These are phyloP conservation scores for Nasonia oneida DNA, from an alignment of 2,888 invertebrate species.

Conservation along the genomic window DNA sequence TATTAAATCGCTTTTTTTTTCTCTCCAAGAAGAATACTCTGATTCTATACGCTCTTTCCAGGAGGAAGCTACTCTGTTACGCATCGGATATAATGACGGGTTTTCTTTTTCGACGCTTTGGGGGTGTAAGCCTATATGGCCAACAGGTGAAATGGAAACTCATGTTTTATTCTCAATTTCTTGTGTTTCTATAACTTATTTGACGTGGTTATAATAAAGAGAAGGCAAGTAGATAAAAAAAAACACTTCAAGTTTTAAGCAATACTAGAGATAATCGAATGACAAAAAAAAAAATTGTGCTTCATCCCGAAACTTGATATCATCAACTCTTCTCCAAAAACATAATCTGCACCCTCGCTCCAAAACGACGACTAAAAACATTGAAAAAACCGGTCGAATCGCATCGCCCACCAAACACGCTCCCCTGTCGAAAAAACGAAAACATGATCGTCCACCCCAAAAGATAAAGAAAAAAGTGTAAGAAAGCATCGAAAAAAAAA, in stretches of 20 bases:
- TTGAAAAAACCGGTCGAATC: no score
- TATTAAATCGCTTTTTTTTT: constrained; percentile 10
- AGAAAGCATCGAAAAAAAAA: no score
- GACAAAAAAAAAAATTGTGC: not conserved
- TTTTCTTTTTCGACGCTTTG: not conserved
- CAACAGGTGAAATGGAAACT: constrained; percentile 14
- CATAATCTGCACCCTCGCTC: no score
- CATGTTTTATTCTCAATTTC: not conserved
- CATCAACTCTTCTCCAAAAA: no score
- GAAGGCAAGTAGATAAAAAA: no score
- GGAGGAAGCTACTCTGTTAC: constrained; percentile 40
- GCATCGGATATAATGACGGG: constrained; percentile 6
- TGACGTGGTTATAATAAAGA: no score
- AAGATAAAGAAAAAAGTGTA: not conserved
- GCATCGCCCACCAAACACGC: no score
- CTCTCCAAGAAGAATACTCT: not conserved
- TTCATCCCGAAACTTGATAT: no score
- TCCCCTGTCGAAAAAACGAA: no score
- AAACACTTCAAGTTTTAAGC: no score
- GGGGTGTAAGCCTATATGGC: not conserved
- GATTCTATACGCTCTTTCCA: constrained; percentile 38
- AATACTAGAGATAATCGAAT: not conserved
- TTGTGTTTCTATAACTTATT: not conserved
- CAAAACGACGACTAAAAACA: no score
- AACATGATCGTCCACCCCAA: not conserved